These are phyloP conservation scores for Sebastes melanostomus DNA, from an alignment of 2,797 vertebrate genomes.

Conservation along the genomic window DNA sequence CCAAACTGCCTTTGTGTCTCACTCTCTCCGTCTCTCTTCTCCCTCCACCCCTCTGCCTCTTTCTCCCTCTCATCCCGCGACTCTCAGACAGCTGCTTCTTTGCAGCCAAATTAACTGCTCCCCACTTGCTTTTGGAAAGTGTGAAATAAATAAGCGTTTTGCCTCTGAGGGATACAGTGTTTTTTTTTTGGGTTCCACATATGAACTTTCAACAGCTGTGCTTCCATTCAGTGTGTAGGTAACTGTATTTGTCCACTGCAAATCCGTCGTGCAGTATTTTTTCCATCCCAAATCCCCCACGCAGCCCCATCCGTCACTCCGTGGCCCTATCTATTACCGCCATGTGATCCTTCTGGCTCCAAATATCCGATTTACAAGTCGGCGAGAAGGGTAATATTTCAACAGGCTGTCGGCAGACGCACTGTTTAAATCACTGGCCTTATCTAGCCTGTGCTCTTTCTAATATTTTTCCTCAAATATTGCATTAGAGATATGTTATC, in stretches of 20 bases:
- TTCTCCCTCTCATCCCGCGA: conserved; percentile 56
- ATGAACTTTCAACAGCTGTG: conserved; percentile 19
- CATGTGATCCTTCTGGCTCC: conserved; percentile 49
- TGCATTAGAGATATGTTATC: conserved; percentile 61
- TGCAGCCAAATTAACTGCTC: conserved; percentile 73
- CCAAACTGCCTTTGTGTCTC: conserved; percentile 78
- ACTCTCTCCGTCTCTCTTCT: conserved; percentile 52
- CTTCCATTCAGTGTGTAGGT: conserved; percentile 4
- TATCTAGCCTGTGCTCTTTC: conserved; percentile 62
- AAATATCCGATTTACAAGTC: conserved; percentile 69
- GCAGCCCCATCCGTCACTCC: conserved; percentile 22
- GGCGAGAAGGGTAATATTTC: conserved; percentile 62
- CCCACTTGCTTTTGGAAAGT: conserved; percentile 61
- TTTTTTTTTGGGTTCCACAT: conserved; percentile 18
- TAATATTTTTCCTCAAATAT: conserved; percentile 72
- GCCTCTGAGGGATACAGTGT: conserved; percentile 29
- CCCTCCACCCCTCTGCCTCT: conserved; percentile 51
- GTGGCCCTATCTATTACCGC: conserved; percentile 44
- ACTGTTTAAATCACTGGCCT: conserved; percentile 63
- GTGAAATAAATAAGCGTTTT: conserved; percentile 60
- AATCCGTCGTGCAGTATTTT: not conserved
- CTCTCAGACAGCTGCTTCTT: conserved; percentile 70
- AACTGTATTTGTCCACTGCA: conserved; percentile 22
- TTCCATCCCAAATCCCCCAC: conserved; percentile 13
- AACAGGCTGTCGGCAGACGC: conserved; percentile 44